Conservation (phyloP, 2,113 vertebrate species). For the Platycercus adscitus region DNA sequence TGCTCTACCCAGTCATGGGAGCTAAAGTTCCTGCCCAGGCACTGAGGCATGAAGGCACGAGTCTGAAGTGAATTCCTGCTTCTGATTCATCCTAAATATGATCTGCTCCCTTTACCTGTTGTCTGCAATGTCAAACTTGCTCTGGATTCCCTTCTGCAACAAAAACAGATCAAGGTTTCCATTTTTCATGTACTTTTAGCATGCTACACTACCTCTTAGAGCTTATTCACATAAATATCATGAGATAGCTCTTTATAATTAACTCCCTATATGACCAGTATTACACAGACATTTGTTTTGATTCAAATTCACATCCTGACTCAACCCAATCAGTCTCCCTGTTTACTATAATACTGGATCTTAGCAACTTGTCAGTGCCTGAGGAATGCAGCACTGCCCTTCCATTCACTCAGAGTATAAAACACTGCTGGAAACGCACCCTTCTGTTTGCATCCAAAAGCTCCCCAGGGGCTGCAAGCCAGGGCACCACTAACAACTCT, state of each 20-base stretch:
- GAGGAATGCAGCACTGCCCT: background rate
- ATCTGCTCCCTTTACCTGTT: constrained; percentile 52
- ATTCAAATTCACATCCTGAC: background rate
- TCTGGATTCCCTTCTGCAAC: constrained; percentile 82
- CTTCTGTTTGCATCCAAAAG: background rate
- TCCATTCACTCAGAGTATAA: background rate
- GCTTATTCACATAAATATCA: background rate
- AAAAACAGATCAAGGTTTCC: constrained; percentile 82
- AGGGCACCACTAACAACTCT: background rate
- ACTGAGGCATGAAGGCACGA: background rate
- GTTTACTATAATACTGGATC: background rate
- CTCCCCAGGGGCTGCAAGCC: background rate
- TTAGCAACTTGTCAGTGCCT: background rate
- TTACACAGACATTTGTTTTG: background rate
- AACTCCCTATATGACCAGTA: background rate
- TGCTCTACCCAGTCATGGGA: background rate
- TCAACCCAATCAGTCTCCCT: background rate
- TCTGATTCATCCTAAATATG: background rate
- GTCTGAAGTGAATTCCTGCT: background rate
- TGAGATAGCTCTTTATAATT: background rate
- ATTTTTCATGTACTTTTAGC: constrained; percentile 83
- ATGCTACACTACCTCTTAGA: constrained; percentile 24
- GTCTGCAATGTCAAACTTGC: constrained; percentile 75
- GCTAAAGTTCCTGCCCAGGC: background rate
- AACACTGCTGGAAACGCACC: background rate